These are phyloP conservation scores for Rhynchonycteris naso DNA, from an alignment of 2,797 vertebrate species.

Conservation along the genomic window DNA sequence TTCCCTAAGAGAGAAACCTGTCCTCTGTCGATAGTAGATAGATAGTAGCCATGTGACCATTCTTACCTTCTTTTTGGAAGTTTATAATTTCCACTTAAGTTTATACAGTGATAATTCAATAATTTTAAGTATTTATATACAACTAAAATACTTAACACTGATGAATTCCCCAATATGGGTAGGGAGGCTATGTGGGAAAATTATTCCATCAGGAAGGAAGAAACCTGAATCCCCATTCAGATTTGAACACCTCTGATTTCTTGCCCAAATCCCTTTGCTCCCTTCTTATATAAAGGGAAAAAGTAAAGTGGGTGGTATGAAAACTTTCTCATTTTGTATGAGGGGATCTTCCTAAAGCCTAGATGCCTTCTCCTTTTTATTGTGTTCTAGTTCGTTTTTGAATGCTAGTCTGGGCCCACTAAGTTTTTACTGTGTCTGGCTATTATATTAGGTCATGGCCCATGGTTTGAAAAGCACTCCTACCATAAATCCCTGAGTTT, in stretches of 20 bases:
- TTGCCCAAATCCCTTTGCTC: not conserved
- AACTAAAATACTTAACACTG: constrained; percentile 28
- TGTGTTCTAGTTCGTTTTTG: not conserved
- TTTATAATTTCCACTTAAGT: not conserved
- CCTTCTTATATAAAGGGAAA: not conserved
- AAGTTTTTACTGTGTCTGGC: constrained; percentile 14
- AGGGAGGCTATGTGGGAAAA: not conserved
- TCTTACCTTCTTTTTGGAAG: not conserved
- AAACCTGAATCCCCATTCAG: not conserved
- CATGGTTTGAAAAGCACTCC: not conserved
- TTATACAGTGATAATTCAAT: not conserved
- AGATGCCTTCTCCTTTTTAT: not conserved
- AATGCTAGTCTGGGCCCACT: not conserved
- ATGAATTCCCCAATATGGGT: not conserved
- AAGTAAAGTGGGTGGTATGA: not conserved
- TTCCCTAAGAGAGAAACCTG: not conserved
- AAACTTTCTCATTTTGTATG: constrained; percentile 19
- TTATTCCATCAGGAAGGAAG: not conserved
- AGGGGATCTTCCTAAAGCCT: not conserved
- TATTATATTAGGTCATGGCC: constrained; percentile 34
- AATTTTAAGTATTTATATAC: constrained; percentile 11
- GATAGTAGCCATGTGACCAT: not conserved
- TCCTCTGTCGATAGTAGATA: not conserved
- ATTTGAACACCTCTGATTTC: constrained; percentile 12
- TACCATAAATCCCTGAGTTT: not conserved